Conservation (phyloP, 2,113 vertebrate genomes). For the Corythoichthys haematopterus region DNA sequence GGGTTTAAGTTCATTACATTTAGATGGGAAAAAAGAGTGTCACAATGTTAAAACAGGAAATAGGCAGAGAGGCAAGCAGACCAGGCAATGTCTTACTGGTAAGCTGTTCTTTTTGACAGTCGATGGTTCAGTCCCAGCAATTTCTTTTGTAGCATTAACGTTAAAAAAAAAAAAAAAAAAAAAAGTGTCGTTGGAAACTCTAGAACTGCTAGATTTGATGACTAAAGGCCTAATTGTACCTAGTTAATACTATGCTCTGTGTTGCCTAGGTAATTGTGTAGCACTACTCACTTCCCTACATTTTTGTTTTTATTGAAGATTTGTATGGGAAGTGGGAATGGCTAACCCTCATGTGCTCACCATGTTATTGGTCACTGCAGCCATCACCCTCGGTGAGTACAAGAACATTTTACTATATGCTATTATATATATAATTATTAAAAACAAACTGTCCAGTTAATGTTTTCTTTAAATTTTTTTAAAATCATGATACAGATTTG, state of each 20-base stretch:
- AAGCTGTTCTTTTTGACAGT: background rate
- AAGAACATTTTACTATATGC: background rate
- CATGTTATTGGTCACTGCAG: background rate
- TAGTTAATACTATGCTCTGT: background rate
- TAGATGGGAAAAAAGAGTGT: background rate
- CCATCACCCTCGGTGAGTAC: background rate
- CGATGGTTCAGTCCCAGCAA: background rate
- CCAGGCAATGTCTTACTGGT: background rate
- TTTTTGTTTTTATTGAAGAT: background rate
- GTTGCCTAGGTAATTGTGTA: background rate
- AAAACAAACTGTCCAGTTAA: too few species aligned
- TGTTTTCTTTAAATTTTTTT: background rate
- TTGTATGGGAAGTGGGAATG: background rate
- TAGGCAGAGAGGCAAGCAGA: background rate
- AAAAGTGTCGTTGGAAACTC: too few species aligned
- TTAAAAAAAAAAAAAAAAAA: too few species aligned
- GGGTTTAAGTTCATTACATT: background rate
- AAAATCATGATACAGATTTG: too few species aligned
- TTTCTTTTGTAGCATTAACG: background rate
- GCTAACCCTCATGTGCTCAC: background rate
- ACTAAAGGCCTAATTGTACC: too few species aligned
- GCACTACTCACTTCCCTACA: background rate
- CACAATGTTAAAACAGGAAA: background rate
- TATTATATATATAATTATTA: background rate
- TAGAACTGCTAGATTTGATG: too few species aligned